Evolutionary conservation across 1,140 invertebrate species (phyloP).

Genomic region (Drosophila murphyi): DNA sequence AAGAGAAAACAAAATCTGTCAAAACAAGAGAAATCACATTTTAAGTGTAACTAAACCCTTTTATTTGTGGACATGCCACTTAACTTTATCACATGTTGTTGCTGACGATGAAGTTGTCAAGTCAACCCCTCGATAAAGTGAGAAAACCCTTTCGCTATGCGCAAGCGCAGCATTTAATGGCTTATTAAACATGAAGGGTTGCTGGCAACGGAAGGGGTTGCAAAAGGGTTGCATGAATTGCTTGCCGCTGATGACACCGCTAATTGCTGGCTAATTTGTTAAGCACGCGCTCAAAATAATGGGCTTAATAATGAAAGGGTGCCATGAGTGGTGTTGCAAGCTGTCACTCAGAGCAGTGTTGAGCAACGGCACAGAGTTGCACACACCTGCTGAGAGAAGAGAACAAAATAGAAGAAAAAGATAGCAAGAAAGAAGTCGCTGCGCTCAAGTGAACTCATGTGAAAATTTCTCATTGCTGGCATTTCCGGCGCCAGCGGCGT

Average conservation of each 20-base stretch:
- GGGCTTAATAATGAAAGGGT: slow-evolving; percentile 28
- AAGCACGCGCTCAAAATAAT: slow-evolving; percentile 38
- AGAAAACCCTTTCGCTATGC: slow-evolving; percentile 35
- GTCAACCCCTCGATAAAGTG: slow-evolving; percentile 35
- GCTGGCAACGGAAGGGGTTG: slow-evolving; percentile 8
- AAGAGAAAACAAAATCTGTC: slow-evolving; percentile 33
- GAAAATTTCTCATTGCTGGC: slow-evolving; percentile 55
- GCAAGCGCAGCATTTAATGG: slow-evolving; percentile 60
- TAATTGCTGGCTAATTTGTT: slow-evolving; percentile 78
- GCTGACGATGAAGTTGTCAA: slow-evolving; percentile 53
- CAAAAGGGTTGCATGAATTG: slow-evolving; percentile 39
- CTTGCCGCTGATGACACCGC: slow-evolving; percentile 69
- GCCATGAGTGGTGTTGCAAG: slow-evolving; percentile 14
- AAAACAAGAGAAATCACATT: slow-evolving; percentile 32
- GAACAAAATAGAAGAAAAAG: too few relatives aligned
- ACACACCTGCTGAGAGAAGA: slow-evolving; percentile 9
- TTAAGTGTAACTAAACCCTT: slow-evolving; percentile 35
- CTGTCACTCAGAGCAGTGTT: slow-evolving; percentile 10
- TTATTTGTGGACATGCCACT: slow-evolving; percentile 48
- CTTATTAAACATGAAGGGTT: slow-evolving; percentile 66
- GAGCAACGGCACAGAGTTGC: background rate
- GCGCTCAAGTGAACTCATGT: slow-evolving; percentile 81
- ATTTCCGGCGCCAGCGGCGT: slow-evolving; percentile 49
- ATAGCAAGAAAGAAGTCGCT: slow-evolving; percentile 22
- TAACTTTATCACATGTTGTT: slow-evolving; percentile 44